Percentiles rank a stretch among this genome's conserved stretches.
These are phyloP conservation scores for Amphipyra berbera DNA, from an alignment of 2,888 invertebrate species.

Conservation along the genomic window DNA sequence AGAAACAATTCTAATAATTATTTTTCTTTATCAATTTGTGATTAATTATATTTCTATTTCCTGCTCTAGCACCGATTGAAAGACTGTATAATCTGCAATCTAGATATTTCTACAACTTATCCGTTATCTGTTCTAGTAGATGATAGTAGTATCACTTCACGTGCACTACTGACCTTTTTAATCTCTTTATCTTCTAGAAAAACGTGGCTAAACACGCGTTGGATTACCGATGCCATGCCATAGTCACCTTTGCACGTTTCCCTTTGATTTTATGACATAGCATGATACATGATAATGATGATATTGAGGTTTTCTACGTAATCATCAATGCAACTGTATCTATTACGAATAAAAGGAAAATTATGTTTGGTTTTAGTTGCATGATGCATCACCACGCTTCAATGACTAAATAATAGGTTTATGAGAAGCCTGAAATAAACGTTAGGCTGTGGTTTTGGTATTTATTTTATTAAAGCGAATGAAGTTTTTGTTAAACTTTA, in stretches of 20 bases:
- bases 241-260: conserved; percentile 20
- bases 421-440: no score
- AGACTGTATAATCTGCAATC: conserved; percentile 3
- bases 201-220: conserved; percentile 14
- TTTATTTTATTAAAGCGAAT: no score
- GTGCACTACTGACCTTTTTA: conserved; percentile 18
- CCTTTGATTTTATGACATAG: conserved; percentile 10
- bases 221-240: conserved; percentile 7
- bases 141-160: no score
- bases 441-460: no score
- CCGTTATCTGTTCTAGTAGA: conserved; percentile 8
- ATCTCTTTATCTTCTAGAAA: conserved; percentile 28
- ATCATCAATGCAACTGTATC: background rate
- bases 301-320: background rate
- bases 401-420: no score
- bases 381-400: background rate
- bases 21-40: no score
- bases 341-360: background rate
- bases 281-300: background rate
- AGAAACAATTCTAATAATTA: no score
- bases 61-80: background rate
- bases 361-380: background rate
- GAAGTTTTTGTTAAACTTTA: no score
- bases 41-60: no score
- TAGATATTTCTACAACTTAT: conserved; percentile 3